Evolutionary conservation across 2,113 vertebrate species (phyloP).

Genomic region (Noturus placidus): DNA sequence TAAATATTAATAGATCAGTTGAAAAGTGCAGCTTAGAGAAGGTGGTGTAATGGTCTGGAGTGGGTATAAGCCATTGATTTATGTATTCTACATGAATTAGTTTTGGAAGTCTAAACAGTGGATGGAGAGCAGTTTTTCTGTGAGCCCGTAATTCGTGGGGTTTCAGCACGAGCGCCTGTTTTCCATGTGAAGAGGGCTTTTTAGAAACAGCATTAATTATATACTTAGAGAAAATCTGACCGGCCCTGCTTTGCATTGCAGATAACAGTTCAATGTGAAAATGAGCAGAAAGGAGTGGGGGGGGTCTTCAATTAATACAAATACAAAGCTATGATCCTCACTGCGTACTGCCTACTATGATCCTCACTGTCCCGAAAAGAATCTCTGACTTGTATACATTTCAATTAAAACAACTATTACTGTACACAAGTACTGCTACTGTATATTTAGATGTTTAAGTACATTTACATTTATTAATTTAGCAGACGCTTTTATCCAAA

Average conservation of each 20-base stretch:
- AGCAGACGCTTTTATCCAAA: no score
- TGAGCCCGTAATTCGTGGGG: conserved; percentile 67
- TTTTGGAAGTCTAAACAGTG: conserved; percentile 77
- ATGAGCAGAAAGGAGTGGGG: conserved; percentile 44
- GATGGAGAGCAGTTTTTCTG: conserved; percentile 69
- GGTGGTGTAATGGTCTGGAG: conserved; percentile 74
- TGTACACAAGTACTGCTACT: conserved; percentile 35
- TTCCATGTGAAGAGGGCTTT: conserved; percentile 79
- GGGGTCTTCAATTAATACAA: conserved; percentile 69
- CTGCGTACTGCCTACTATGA: conserved; percentile 43
- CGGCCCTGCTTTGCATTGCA: conserved; percentile 77
- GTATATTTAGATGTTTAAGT: conserved; percentile 54
- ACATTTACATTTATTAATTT: no score
- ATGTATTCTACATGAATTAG: conserved; percentile 82
- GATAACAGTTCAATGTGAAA: conserved; percentile 68
- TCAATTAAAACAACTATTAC: conserved; percentile 64
- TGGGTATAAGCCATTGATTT: conserved; percentile 77
- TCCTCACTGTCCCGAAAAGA: conserved; percentile 52
- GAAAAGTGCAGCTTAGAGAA: conserved; percentile 69
- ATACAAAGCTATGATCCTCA: conserved; percentile 64
- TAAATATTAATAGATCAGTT: conserved; percentile 81
- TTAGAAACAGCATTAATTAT: conserved; percentile 80
- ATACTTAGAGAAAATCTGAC: conserved; percentile 73
- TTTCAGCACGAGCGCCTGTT: conserved; percentile 70
- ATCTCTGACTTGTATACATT: conserved; percentile 58